These are phyloP conservation scores for Atta colombica DNA, from an alignment of 1,140 invertebrate species.

Conservation along the genomic window DNA sequence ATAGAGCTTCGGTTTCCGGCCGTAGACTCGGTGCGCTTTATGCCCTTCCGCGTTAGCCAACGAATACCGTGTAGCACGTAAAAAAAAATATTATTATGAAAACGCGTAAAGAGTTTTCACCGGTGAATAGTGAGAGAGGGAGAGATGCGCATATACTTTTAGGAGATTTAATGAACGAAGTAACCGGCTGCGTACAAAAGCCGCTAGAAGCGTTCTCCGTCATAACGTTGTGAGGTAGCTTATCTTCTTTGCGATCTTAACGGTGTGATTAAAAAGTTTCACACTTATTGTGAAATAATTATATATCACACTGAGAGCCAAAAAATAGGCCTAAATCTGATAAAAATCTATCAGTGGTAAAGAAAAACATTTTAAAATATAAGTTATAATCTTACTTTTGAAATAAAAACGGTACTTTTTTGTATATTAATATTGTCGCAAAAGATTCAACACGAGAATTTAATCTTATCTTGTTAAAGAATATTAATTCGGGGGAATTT, in stretches of 20 bases:
- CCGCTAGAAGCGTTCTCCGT: neutral
- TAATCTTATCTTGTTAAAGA: slow-evolving; percentile 10
- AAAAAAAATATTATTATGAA: slow-evolving; percentile 39
- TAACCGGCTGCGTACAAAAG: slow-evolving; percentile 13
- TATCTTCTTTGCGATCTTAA: slow-evolving; percentile 24
- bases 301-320: neutral
- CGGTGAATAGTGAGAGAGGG: neutral
- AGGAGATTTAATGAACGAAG: slow-evolving; percentile 38
- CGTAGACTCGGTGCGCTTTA: slow-evolving; percentile 34
- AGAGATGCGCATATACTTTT: slow-evolving; percentile 1
- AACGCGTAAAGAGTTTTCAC: slow-evolving; percentile 51
- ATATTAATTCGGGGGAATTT: neutral
- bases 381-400: neutral
- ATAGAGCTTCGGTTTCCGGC: slow-evolving; percentile 54
- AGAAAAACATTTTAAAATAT: neutral
- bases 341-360: neutral
- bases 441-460: neutral
- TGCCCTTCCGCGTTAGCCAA: slow-evolving; percentile 15
- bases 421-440: too few species aligned
- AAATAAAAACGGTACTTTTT: neutral
- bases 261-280: slow-evolving; percentile 37
- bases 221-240: slow-evolving; percentile 12
- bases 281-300: slow-evolving; percentile 20
- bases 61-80: neutral
- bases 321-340: neutral